Percentiles rank a stretch among this genome's conserved stretches.
phyloP scores from a whole-genome alignment of 2,888 invertebrate species.

The Lasioglossum malachurum region DNA sequence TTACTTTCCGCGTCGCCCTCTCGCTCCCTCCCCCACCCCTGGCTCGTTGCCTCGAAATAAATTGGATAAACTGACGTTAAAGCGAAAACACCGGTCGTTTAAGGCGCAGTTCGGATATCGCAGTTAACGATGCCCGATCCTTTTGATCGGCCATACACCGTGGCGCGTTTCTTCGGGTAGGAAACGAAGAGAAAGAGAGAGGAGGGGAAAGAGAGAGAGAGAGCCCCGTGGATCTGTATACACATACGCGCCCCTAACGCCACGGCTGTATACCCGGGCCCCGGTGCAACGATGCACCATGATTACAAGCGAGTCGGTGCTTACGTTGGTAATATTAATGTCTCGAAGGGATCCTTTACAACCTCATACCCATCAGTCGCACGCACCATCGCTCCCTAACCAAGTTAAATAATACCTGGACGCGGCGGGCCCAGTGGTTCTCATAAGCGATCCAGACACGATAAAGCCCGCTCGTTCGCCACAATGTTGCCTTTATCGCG shows the following conservation, averaged over 20 bases:
- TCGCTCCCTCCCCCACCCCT: too few species aligned
- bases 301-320: conserved; percentile 76
- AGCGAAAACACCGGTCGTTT: conserved; percentile 69
- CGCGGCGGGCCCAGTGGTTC: conserved; percentile 73
- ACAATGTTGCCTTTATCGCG: conserved; percentile 13
- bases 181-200: background rate
- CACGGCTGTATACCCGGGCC: conserved; percentile 42
- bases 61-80: conserved; percentile 72
- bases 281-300: conserved; percentile 74
- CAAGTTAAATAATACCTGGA: conserved; percentile 81
- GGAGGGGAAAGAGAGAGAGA: background rate
- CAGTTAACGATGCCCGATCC: conserved; percentile 67
- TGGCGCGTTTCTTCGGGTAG: conserved; percentile 9
- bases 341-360: conserved; percentile 80
- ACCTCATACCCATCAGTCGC: conserved; percentile 81
- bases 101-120: conserved; percentile 63
- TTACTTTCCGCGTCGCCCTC: background rate
- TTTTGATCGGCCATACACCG: conserved; percentile 58
- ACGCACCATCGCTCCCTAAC: conserved; percentile 80
- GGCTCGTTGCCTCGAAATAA: conserved; percentile 60
- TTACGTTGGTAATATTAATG: conserved; percentile 80
- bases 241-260: conserved; percentile 27
- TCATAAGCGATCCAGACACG: conserved; percentile 56
- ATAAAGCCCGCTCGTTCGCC: background rate
- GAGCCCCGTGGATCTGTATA: background rate